Percentiles rank a stretch among this genome's conserved stretches.
These are phyloP conservation scores for Venustoraphidia nigricollis DNA, from an alignment of 2,888 invertebrate species.

Conservation along the genomic window DNA sequence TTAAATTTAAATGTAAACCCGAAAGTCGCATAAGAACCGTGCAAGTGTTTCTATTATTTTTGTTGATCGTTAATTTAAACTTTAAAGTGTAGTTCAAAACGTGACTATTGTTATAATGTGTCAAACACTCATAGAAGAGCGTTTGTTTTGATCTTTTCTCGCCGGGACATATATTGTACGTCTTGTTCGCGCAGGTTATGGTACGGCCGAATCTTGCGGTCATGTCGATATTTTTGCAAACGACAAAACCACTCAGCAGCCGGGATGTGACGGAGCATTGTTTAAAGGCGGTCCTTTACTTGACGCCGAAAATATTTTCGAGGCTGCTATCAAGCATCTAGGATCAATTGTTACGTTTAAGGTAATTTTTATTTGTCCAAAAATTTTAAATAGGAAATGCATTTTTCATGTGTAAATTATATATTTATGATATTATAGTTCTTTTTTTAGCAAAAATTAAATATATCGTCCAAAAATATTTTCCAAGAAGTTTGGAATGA, in stretches of 20 bases:
- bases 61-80: too few species aligned
- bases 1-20: too few species aligned
- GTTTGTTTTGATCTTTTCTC: not conserved
- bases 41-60: too few species aligned
- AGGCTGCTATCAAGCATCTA: not conserved
- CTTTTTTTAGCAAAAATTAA: not conserved
- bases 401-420: too few species aligned
- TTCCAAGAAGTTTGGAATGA: not conserved
- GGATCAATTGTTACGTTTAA: not conserved
- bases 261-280: slow-evolving; percentile 6
- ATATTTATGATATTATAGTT: not conserved
- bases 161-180: not conserved
- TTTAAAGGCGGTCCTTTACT: slow-evolving; percentile 9
- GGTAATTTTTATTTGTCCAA: too few species aligned
- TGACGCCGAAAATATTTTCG: slow-evolving; percentile 3
- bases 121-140: not conserved
- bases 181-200: slow-evolving; percentile 6
- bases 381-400: too few species aligned
- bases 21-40: too few species aligned
- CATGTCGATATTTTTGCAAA: slow-evolving; percentile 10
- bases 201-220: slow-evolving; percentile 7
- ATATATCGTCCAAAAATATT: not conserved
- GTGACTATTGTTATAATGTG: not conserved
- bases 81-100: too few species aligned
- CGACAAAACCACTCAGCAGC: not conserved